Base-by-base conservation (phyloP, 1,140 invertebrate genomes). In the Eupeodes corollae region DNA sequence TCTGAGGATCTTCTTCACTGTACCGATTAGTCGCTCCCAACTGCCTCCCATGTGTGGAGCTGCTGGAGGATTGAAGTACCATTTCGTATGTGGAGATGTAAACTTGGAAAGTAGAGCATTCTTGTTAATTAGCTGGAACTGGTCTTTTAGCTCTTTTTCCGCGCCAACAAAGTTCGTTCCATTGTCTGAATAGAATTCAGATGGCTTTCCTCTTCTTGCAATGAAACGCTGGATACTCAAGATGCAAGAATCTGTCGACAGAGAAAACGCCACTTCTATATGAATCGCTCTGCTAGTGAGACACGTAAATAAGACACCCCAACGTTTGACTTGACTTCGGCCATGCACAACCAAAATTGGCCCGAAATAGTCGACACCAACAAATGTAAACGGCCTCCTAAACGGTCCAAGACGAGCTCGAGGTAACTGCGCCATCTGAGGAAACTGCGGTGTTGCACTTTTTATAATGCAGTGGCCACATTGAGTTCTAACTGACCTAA, bases 141-240 rank as follows among this genome's bases (percentile, higher is more conserved):
- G 16, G 1, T 39, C n/a, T 35, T 49, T 33, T 6, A 31, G 10
- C 21, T 45, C 48, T 1, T 46, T 46, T 41, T 59, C 52, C 19
- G 58, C 59, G 8, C 58, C 58, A 9, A 55, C 37, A 46, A 70
- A 69, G 47, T 63, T 70, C 2, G 61, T 65, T 0, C 58, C 68
- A 49, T 62, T 61, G 51, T 71, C 70, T 13, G 44, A 51, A 43
- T 56, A 61, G 1, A 73, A 53, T 6, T 46, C 44, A 0, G 31
- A 19, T 13, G 57, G 57, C 31, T 50, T 46, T 11, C 56, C 55
- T 6, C 55, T 18, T 11, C 56, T 40, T 1, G 55, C 51, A 2
- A 50, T 48, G 48, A 58, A 52, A 18, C 55, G 32, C 43, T 47
- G 13, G 6, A 56, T 12, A 0, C 40, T 45, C 46, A 56, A 51